Percentiles rank a stretch among this genome's conserved stretches.
These are phyloP conservation scores for Verasper variegatus DNA, from an alignment of 2,113 vertebrate species.

Conservation along the genomic window DNA sequence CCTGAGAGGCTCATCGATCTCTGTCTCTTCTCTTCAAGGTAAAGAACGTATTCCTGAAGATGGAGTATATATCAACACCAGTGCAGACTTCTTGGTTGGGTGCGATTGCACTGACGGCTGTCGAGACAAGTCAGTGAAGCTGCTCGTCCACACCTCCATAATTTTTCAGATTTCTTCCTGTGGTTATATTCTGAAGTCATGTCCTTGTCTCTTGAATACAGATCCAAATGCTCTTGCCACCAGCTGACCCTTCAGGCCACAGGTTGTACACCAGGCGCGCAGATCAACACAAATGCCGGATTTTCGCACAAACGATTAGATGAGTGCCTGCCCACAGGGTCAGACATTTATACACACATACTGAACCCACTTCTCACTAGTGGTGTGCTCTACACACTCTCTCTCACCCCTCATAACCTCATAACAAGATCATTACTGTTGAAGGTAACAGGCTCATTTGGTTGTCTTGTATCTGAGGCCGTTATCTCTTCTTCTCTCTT, in stretches of 20 bases:
- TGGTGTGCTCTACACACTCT: not conserved
- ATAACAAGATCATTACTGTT: slow-evolving; percentile 18
- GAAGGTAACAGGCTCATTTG: slow-evolving; percentile 1
- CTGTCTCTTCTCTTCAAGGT: slow-evolving; percentile 50
- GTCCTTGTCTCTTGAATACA: slow-evolving; percentile 60
- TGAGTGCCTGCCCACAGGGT: slow-evolving; percentile 97
- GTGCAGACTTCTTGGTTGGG: slow-evolving; percentile 93
- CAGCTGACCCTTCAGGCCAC: slow-evolving; percentile 95
- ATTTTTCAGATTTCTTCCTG: not conserved
- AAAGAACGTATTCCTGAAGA: slow-evolving; percentile 94
- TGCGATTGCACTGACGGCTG: slow-evolving; percentile 97
- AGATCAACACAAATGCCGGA: slow-evolving; percentile 89
- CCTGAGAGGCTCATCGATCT: not conserved
- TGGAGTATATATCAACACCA: slow-evolving; percentile 95
- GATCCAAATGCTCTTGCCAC: slow-evolving; percentile 95
- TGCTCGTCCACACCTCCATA: not conserved
- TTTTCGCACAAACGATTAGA: slow-evolving; percentile 93
- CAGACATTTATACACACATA: slow-evolving; percentile 49
- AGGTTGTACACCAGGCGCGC: slow-evolving; percentile 91
- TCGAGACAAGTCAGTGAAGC: slow-evolving; percentile 90
- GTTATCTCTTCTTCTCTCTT: slow-evolving; percentile 3
- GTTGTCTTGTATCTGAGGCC: not conserved
- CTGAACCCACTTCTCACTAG: not conserved
- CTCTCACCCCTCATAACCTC: not conserved
- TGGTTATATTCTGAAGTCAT: not conserved